Evolutionary conservation across 1,140 invertebrate species (phyloP), one percentile per base, ranked within the genome.

Genomic region (Drosophila melanogaster): DNA sequence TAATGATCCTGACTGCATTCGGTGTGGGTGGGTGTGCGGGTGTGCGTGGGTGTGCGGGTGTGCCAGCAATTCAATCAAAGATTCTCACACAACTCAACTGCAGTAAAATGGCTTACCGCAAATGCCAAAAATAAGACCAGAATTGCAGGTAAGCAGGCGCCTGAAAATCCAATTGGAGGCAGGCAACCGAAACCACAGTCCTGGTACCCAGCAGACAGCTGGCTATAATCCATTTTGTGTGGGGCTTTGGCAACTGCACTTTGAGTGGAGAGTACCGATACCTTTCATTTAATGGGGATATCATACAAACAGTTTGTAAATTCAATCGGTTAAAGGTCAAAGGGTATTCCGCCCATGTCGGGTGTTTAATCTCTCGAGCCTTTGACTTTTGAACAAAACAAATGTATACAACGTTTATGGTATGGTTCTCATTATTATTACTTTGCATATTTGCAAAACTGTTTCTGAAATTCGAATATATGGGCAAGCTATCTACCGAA

Each of bases 21-120:
- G 2, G 6, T 6, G 15, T 15, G 54, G 61, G n/a, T n/a, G n/a
- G n/a, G n/a, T n/a, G 57, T 22, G 19, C 3, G 19, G 19, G 7
- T 35, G 33, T 6, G 58, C 14, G 15, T 35, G 40, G 26, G 26
- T 24, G 24, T 24, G n/a, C n/a, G 24, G 24, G 26, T 8, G 8
- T 3, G 55, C 12, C 26, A 15, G 26, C 59, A 73, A 74, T 75
- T 75, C 72, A 76, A 76, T 76, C 72, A 76, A 66, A 65, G 47
- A 55, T 58, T 76, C 62, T 56, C 66, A 47, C 71, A 75, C 64
- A 72, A 38, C 72, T 46, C 46, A 38, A 47, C 44, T 76, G 71
- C 60, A 75, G 46, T 51, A 41, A 74, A 75, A 75, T 75, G 71
- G 72, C 41, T 53, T 40, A 75, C 72, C 72, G 40, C 72, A 75